Conservation (phyloP, 2,888 invertebrate genomes). For the Muschampia plurimacula region DNA sequence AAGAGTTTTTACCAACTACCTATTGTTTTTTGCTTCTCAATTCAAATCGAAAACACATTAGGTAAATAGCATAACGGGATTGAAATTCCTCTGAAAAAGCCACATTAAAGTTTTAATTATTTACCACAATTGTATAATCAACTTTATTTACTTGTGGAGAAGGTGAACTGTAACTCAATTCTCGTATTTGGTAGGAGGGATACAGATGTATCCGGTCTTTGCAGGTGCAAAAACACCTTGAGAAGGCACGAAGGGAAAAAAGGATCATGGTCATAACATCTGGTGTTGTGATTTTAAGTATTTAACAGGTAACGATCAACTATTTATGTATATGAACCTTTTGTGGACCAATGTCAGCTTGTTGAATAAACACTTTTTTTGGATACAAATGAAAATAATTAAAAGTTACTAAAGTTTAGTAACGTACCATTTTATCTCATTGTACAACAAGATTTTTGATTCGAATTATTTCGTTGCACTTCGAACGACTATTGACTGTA, state of each 20-base stretch:
- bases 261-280: conserved; percentile 16
- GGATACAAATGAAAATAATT: no score
- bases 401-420: no score
- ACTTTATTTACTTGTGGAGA: conserved; percentile 18
- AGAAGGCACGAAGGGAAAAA: conserved; percentile 8
- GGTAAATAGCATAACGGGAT: conserved; percentile 19
- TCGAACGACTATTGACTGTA: no score
- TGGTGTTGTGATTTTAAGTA: conserved; percentile 27
- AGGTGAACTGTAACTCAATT: neutral
- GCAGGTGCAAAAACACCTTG: conserved; percentile 29
- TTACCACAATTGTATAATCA: neutral
- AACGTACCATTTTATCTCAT: no score
- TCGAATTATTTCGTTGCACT: no score
- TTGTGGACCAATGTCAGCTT: no score
- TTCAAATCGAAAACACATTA: neutral
- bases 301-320: neutral
- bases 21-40: no score
- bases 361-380: no score
- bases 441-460: no score
- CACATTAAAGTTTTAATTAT: neutral
- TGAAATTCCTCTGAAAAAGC: conserved; percentile 2
- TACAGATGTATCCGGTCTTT: conserved; percentile 39
- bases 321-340: no score
- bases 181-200: conserved; percentile 14
- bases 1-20: no score